Base-by-base conservation (phyloP, 2,113 vertebrate genomes). In the Hippocampus guttulatus region DNA sequence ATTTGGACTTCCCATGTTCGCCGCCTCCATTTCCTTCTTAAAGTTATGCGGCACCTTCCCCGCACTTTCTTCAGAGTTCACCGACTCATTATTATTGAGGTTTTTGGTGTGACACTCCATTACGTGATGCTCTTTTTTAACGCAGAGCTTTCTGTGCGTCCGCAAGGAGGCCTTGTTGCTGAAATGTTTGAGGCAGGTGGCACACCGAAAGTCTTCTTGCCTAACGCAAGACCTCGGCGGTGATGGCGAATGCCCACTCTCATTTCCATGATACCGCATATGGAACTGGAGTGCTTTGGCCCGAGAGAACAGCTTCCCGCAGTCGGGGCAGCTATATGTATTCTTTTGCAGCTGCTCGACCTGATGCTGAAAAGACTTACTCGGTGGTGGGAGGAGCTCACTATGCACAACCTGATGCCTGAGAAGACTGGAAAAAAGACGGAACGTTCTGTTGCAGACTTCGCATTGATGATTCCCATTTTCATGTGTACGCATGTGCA, bases 221-320 rank as follows among this genome's bases (percentile, higher is more conserved):
- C 12, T 54, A 15, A 64, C 64, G 2, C 57, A 20, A 15, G 88
- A 79, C 15, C 70, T 60, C 0, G 77, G 68, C 3, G 85, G 85
- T 0, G 83, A 83, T 0, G 79, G 68, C 0, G 86, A 82, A 54
- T 78, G 80, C 7, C 85, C 88, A 0, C 77, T 91, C 73, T 92
- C 90, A 45, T 91, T 90, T 21, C 91, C 92, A 20, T 93, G 92
- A 75, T 91, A 91, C 67, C 83, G 92, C 92, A 93, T 92, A 58
- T 93, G 92, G 73, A 93, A 93, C 89, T 92, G 90, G 23, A 93
- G 92, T 0, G 92, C 91, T 84, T 92, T 93, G 30, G 88, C 92
- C 15, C 92, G 84, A 2, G 91, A 92, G 41, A 92, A 93, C 43
- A 87, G 81, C 70, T 92, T 93, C 9, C 89, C 90, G 8, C 92